Percentiles rank a stretch among this genome's conserved stretches.
Conservation (phyloP, 2,113 vertebrate genomes). For the Corydoras maculifer region DNA sequence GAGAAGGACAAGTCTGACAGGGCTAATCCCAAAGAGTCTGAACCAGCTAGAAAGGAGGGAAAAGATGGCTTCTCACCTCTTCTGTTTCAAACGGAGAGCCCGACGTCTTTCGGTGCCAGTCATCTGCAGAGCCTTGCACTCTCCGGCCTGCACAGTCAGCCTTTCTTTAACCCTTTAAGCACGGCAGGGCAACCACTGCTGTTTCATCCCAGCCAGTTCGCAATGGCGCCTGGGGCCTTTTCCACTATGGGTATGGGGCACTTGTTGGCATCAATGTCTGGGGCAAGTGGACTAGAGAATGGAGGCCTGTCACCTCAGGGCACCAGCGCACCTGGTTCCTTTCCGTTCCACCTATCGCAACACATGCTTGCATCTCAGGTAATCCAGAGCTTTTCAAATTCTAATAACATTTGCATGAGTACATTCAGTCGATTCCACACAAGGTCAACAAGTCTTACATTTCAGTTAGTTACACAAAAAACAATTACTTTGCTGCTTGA, state of each 20-base stretch:
- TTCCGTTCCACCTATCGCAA: constrained; percentile 85
- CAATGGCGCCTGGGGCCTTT: constrained; percentile 75
- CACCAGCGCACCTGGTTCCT: constrained; percentile 59
- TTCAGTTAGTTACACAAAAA: no score
- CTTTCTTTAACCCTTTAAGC: constrained; percentile 73
- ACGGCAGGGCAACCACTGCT: constrained; percentile 72
- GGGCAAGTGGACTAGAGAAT: constrained; percentile 62
- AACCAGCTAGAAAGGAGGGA: constrained; percentile 63
- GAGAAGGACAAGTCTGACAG: constrained; percentile 71
- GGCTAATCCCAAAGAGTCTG: constrained; percentile 51
- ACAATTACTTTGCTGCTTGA: no score
- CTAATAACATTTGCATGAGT: no score
- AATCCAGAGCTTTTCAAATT: constrained; percentile 29
- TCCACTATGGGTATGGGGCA: constrained; percentile 79
- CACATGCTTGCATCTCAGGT: constrained; percentile 93
- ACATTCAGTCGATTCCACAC: no score
- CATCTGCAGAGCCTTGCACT: constrained; percentile 78
- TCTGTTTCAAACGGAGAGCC: constrained; percentile 73
- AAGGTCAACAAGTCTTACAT: no score
- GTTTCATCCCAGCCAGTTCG: constrained; percentile 80
- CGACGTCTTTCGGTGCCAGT: constrained; percentile 64
- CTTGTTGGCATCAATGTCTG: constrained; percentile 77
- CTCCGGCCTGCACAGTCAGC: constrained; percentile 72
- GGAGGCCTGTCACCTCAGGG: constrained; percentile 64
- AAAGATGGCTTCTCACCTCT: constrained; percentile 70